Evolutionary conservation across 2,888 invertebrate species (phyloP), one percentile per base, ranked within the genome.

Genomic region (Diarsia rubi): DNA sequence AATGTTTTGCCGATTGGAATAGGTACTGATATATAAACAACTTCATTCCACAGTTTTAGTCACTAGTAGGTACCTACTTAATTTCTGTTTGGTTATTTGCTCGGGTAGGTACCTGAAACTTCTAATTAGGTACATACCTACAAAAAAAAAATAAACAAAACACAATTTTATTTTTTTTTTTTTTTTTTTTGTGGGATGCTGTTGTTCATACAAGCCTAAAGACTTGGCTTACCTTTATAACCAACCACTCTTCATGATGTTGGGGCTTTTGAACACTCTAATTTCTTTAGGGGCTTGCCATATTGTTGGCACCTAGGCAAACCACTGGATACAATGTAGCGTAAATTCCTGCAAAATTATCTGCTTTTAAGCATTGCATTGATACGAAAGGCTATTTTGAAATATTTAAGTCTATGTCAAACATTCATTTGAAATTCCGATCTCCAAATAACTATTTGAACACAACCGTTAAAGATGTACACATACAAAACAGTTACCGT

Each of bases 381-480:
- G 27, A 27, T 19, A 31, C 31, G 27, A 3, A 57, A 31, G 31
- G 9, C 1, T 19, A 24, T 62, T 42, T 42, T 42, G 8, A n/a
- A n/a, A 42, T n/a, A 42, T 62, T n/a, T 19, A 42, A 24, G 42
- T 54, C 21, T 16, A 65, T 62, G 44, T 63, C 44, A 63, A 57
- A 57, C 31, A 5, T 42, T 44, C 45, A 31, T 54, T 21, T 16
- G n/a, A 57, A 78, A 67, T 65, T 44, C 47, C 19, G 4, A 24
- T 69, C 5, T 78, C 47, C 9, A 5, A 57, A 59, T 60, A 69
- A 54, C 44, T 45, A 65, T 73, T 69, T 65, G 47, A 67, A 73
- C 78, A 81, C 75, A 83, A 77, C 71, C 59, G 62, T 77, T 75
- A 81, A 81, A 78, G 75, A 73, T 85, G 79, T 79, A 85, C 54